These are phyloP conservation scores for Tenualosa ilisha DNA, from an alignment of 2,797 vertebrate genomes.

Conservation along the genomic window DNA sequence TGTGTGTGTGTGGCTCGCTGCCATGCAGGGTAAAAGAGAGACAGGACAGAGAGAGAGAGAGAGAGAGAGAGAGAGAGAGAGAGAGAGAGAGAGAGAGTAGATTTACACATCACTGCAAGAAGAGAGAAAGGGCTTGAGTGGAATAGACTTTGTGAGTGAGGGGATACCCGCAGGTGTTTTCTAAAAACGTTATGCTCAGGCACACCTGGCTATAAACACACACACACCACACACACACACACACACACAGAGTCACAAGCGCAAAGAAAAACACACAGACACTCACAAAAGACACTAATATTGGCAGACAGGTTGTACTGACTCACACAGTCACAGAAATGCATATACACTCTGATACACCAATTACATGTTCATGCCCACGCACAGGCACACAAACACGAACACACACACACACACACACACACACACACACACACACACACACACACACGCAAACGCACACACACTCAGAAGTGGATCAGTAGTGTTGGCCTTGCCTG, in stretches of 20 bases:
- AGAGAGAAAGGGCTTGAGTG: neutral
- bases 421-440: neutral
- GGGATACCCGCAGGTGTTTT: neutral
- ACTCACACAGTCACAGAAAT: no score
- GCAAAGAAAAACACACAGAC: neutral
- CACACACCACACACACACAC: constrained; percentile 26
- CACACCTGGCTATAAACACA: constrained; percentile 10
- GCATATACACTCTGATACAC: no score
- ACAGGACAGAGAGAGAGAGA: constrained; percentile 57
- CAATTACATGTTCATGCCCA: no score
- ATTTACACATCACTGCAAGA: neutral
- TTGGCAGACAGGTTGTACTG: no score
- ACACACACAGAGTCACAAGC: neutral
- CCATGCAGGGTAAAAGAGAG: neutral
- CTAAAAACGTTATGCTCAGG: neutral
- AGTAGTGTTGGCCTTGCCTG: neutral
- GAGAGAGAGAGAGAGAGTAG: constrained; percentile 42
- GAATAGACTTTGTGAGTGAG: neutral
- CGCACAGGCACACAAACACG: no score
- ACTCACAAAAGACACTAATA: neutral
- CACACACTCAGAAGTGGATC: neutral
- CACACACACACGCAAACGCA: neutral
- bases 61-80: constrained; percentile 51
- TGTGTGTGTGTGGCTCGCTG: constrained; percentile 41
- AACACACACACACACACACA: no score